A percentile compares a stretch with the other conserved stretches of the same genome.
phyloP scores from a whole-genome alignment of 2,113 vertebrate genomes.

The Elachura formosa region DNA sequence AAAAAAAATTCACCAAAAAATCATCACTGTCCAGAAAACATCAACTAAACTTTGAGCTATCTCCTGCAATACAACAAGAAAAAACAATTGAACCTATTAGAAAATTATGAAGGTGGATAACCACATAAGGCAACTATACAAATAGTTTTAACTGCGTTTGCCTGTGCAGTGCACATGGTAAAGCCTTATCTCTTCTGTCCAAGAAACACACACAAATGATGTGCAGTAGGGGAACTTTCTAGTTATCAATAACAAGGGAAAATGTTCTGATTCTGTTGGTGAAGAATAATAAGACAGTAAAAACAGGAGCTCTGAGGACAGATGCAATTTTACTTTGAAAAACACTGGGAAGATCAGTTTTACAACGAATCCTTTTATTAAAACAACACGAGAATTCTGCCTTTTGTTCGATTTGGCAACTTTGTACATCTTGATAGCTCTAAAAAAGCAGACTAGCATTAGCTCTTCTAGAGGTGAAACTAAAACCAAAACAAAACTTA shows the following conservation, averaged over 20 bases:
- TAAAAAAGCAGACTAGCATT: not conserved
- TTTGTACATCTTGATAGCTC: not conserved
- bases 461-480: not conserved
- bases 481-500: not conserved
- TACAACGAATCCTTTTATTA: not conserved
- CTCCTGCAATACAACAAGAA: not conserved
- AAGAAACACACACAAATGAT: not conserved
- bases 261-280: not conserved
- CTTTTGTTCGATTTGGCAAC: not conserved
- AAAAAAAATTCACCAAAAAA: not conserved
- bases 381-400: not conserved
- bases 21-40: not conserved
- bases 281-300: not conserved
- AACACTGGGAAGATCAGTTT: not conserved
- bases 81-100: not conserved
- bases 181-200: not conserved
- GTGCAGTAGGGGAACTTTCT: not conserved
- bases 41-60: not conserved
- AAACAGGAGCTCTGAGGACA: not conserved
- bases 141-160: not conserved
- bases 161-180: not conserved
- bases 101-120: not conserved
- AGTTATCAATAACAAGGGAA: not conserved
- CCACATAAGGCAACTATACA: not conserved
- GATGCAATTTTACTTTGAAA: not conserved